Evolutionary conservation across 2,113 vertebrate genomes (phyloP).

Genomic region (Dipodomys spectabilis): DNA sequence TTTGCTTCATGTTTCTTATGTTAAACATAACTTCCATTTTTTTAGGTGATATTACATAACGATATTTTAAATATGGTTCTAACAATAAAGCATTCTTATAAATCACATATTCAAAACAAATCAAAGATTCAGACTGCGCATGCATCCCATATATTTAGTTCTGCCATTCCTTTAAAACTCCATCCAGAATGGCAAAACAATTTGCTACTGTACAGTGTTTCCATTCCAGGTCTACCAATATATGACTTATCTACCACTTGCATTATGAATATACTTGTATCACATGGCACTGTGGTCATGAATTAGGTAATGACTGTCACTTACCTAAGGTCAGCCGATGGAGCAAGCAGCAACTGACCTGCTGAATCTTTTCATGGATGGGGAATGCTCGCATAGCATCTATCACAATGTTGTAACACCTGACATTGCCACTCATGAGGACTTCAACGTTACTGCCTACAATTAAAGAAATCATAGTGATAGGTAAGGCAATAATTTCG

Average conservation of each 20-base stretch:
- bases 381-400: conserved; percentile 91
- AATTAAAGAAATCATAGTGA: conserved; percentile 72
- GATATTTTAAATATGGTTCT: not conserved
- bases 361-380: conserved; percentile 90
- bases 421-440: conserved; percentile 95
- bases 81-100: not conserved
- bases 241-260: not conserved
- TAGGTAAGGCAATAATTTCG: not conserved
- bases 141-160: not conserved
- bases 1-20: not conserved
- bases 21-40: not conserved
- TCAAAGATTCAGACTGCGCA: not conserved
- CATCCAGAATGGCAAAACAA: not conserved
- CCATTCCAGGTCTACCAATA: not conserved
- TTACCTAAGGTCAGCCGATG: conserved; percentile 93
- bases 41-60: not conserved
- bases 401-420: conserved; percentile 93
- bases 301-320: conserved; percentile 65
- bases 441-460: conserved; percentile 95
- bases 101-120: not conserved
- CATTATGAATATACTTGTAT: not conserved
- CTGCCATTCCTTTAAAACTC: conserved; percentile 27
- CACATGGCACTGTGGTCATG: not conserved
- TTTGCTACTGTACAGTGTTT: not conserved
- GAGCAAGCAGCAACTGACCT: conserved; percentile 93